Evolutionary conservation across 2,888 invertebrate genomes (phyloP).

Genomic region (Camponotus fellah): DNA sequence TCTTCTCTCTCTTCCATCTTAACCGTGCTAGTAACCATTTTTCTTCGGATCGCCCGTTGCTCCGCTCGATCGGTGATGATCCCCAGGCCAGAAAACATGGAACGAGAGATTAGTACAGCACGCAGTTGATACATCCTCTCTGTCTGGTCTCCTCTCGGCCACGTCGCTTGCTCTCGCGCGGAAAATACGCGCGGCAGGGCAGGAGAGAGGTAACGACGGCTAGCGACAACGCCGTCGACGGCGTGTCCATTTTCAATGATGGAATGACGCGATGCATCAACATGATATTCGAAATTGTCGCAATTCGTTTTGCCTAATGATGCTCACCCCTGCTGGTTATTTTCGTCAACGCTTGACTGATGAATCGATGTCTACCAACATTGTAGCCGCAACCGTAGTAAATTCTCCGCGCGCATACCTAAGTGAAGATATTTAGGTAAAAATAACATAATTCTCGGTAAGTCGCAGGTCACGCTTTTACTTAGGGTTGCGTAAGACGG

Average conservation of each 20-base stretch:
- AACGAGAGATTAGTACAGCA: constrained; percentile 74
- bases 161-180: constrained; percentile 17
- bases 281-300: constrained; percentile 81
- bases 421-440: not conserved
- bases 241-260: constrained; percentile 79
- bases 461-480: not conserved
- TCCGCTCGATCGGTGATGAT: constrained; percentile 48
- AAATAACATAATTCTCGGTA: constrained; percentile 5
- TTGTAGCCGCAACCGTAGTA: constrained; percentile 34
- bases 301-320: constrained; percentile 79
- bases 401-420: not conserved
- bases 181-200: constrained; percentile 42
- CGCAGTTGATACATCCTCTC: constrained; percentile 57
- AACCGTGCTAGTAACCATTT: constrained; percentile 60
- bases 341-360: constrained; percentile 65
- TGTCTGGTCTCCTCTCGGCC: constrained; percentile 37
- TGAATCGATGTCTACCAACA: constrained; percentile 65
- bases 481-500: no score
- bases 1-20: constrained; percentile 60
- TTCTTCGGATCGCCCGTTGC: constrained; percentile 47
- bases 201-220: constrained; percentile 59
- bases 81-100: constrained; percentile 63
- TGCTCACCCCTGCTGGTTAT: constrained; percentile 59
- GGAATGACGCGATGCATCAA: constrained; percentile 78
- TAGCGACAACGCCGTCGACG: constrained; percentile 62